These are phyloP conservation scores for Crossaster papposus DNA, from an alignment of 53 echinoderm and acorn worm genomes.

Conservation along the genomic window DNA sequence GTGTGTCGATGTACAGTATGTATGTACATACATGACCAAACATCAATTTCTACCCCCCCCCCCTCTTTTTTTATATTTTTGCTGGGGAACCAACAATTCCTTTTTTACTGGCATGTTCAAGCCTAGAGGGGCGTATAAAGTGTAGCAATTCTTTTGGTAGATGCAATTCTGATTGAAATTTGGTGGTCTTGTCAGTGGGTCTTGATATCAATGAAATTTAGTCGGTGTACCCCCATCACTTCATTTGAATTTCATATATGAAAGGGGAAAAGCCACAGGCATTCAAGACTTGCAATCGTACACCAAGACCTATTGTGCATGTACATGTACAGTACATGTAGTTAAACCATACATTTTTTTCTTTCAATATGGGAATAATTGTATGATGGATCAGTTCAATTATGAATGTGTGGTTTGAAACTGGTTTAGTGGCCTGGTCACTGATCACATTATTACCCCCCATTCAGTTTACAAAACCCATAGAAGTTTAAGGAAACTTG, in stretches of 20 bases:
- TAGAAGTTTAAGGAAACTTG: no score
- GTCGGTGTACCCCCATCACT: background rate
- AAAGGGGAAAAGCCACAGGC: no score
- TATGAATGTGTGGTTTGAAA: no score
- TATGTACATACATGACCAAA: background rate
- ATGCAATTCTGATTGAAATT: background rate
- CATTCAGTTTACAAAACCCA: no score
- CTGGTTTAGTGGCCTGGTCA: no score
- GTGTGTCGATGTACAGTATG: background rate
- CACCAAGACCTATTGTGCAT: no score
- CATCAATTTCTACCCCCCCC: background rate
- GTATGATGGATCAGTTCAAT: background rate
- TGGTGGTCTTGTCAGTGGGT: background rate
- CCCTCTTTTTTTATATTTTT: no score
- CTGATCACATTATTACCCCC: no score
- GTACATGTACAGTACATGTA: no score
- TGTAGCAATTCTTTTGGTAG: background rate
- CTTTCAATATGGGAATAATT: background rate
- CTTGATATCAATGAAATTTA: background rate
- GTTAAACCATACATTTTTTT: no score
- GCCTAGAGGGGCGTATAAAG: background rate
- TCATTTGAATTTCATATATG: no score
- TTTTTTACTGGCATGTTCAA: background rate
- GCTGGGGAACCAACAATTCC: background rate
- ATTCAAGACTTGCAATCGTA: no score